Evolutionary conservation across 1,140 invertebrate species (phyloP), one percentile per base, ranked within the genome.

Genomic region (Pogonomyrmex californicus): DNA sequence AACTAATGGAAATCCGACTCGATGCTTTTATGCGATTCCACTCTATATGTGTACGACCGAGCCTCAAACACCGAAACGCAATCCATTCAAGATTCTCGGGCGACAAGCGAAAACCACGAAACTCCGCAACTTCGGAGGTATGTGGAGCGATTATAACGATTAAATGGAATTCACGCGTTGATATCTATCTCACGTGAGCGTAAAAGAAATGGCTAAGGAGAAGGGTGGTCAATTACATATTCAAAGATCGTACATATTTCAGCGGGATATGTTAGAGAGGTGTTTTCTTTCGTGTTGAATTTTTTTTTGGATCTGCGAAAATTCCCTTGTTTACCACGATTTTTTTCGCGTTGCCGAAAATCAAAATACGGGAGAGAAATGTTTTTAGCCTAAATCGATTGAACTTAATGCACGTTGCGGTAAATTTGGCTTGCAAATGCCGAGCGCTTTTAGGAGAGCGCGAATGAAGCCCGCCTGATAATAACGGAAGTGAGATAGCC

Each of bases 1-100:
- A 94, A 93, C 90, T 94, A 94, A 94, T 94, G 93, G 93, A 94
- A 92, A 91, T 70, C 81, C 87, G 60, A 70, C 60, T 62, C 86
- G 60, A 66, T 66, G 89, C 89, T 90, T 91, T 91, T 91, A 86
- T 88, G 82, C 86, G 86, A 86, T 58, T 77, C 0, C n/a, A 49
- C 66, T 38, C 65, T 79, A 49, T 86, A 66, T 82, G 70, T 62
- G 70, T 63, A 70, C 70, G 58, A 36, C 47, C 58, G 51, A 49
- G 49, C 12, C 47, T 63, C 85, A 81, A 90, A 90, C 88, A 90
- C 71, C 58, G 89, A 90, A 71, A 87, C 88, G 89, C 89, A 87
- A 87, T 81, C 86, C 85, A 87, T 90, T 90, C 73, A 87, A 87
- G 78, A 87, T 90, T 68, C 73, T 51, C 51, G 4, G 5, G 56